Conservation (phyloP, 1,140 invertebrate species). For the Battus philenor region DNA sequence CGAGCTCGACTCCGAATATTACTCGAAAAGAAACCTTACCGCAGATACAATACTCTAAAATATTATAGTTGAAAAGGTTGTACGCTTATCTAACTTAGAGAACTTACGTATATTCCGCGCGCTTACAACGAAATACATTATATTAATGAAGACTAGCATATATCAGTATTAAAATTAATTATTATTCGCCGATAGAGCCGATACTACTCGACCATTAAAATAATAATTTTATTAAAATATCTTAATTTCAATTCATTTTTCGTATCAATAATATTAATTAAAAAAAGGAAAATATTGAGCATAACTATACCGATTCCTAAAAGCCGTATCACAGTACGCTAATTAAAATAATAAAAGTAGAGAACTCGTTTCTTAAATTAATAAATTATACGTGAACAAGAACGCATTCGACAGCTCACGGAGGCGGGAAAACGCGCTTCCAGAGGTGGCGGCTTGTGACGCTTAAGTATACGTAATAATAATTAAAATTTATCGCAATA, state of each 20-base stretch:
- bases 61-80: conserved; percentile 47
- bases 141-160: conserved; percentile 70
- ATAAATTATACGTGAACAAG: conserved; percentile 15
- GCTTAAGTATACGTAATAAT: conserved; percentile 21
- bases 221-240: conserved; percentile 40
- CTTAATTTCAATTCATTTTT: conserved; percentile 42
- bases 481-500: conserved; percentile 22
- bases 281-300: conserved; percentile 48
- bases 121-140: conserved; percentile 55
- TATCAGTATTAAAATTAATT: conserved; percentile 55
- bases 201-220: conserved; percentile 26
- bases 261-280: conserved; percentile 34
- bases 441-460: conserved; percentile 17
- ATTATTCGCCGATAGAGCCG: conserved; percentile 38
- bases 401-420: conserved; percentile 8
- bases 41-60: conserved; percentile 44
- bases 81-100: conserved; percentile 50
- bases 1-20: conserved; percentile 23
- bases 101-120: conserved; percentile 63
- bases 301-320: conserved; percentile 50
- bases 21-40: conserved; percentile 44
- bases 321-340: conserved; percentile 69
- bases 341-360: conserved; percentile 49
- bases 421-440: background rate
- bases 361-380: conserved; percentile 20